phyloP scores from a whole-genome alignment of 2,797 vertebrate species.

The Ptychadena robeensis region DNA sequence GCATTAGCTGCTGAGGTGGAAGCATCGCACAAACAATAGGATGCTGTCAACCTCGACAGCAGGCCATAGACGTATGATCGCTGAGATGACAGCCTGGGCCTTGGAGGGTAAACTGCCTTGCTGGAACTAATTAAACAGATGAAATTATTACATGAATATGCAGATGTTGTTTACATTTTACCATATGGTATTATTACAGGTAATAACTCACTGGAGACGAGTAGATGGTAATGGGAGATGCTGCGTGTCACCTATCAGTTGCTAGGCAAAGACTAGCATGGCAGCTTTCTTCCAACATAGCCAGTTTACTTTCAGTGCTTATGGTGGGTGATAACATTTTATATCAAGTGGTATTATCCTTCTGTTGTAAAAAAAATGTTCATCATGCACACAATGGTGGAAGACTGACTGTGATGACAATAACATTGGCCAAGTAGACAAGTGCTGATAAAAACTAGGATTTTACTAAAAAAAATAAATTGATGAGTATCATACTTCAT shows the following conservation, averaged over 20 bases:
- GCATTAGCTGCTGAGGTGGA: constrained; percentile 82
- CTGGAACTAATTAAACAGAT: constrained; percentile 99
- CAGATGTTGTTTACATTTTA: constrained; percentile 99
- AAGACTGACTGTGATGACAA: neutral
- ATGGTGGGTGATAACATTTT: constrained; percentile 11
- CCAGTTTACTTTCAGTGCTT: neutral
- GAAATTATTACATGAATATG: constrained; percentile 99
- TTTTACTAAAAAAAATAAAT: constrained; percentile 14
- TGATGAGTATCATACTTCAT: constrained; percentile 1
- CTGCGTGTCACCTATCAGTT: constrained; percentile 83
- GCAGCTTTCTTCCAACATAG: constrained; percentile 51
- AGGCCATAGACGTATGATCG: constrained; percentile 87
- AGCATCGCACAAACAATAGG: constrained; percentile 88
- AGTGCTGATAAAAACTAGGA: neutral
- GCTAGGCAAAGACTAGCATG: constrained; percentile 77
- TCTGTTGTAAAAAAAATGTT: neutral
- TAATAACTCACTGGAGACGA: constrained; percentile 93
- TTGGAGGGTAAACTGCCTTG: constrained; percentile 99
- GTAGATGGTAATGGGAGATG: constrained; percentile 84
- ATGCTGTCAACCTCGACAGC: constrained; percentile 90
- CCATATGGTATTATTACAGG: constrained; percentile 99
- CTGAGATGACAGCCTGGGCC: constrained; percentile 91
- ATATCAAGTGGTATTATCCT: constrained; percentile 14
- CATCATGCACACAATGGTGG: neutral
- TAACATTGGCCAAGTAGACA: constrained; percentile 13